Conservation (phyloP, 2,888 invertebrate genomes). For the Petrolisthes cinctipes region DNA sequence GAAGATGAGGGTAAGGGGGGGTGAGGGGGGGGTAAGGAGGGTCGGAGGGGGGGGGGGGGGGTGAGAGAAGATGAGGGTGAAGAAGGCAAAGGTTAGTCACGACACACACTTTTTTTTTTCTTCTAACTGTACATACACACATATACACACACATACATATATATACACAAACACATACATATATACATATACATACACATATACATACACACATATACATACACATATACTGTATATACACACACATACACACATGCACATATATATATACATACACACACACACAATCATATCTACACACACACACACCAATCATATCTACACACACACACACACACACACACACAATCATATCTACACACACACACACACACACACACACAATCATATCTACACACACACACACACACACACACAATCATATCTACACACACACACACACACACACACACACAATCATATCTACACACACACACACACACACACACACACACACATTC, state of each 20-base stretch:
- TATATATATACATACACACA: neutral
- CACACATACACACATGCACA: neutral
- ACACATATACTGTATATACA: neutral
- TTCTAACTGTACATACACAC: neutral
- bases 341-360: neutral
- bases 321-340: slow-evolving; percentile 13
- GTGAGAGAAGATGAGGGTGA: neutral
- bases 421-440: neutral
- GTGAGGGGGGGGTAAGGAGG: neutral
- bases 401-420: neutral
- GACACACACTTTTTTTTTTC: no score
- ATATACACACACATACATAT: slow-evolving; percentile 32
- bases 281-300: neutral
- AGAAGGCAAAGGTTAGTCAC: no score
- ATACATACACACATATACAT: slow-evolving; percentile 17
- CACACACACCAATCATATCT: neutral
- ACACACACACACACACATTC: neutral
- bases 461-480: neutral
- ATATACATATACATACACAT: slow-evolving; percentile 7
- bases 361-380: neutral
- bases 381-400: no score
- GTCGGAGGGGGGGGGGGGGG: neutral
- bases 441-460: neutral
- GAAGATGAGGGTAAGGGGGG: neutral
- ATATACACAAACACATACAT: slow-evolving; percentile 9